Evolutionary conservation across 2,113 vertebrate genomes (phyloP), one percentile per base, ranked within the genome.

Genomic region (Lethenteron camtschaticum): DNA sequence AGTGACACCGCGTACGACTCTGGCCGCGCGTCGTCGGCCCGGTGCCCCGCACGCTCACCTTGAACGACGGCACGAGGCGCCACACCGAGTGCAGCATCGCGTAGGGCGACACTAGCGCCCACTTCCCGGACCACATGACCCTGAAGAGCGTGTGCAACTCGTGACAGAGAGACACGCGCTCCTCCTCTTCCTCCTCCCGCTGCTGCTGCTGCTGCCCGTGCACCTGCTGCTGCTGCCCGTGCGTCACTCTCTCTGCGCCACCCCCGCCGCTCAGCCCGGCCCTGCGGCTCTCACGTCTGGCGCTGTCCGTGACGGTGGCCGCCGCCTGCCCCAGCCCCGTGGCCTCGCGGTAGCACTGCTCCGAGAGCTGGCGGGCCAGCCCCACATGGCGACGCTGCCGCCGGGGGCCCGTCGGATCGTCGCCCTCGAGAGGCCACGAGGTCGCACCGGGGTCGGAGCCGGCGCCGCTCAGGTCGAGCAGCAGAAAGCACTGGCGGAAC

Each of bases 11-110:
- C 41, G 41, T 6, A 41, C 41, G 41, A 41, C 41, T 41, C 41
- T 3, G 41, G 41, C 41, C 5, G 41, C 41, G 41, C 41, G 41
- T 41, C 41, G 5, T 41, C 41, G 41, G 41, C 41, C 41, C 41
- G 41, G 41, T 41, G 41, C 41, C 41, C 41, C 41, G 41, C 41
- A 41, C 41, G 41, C 41, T 41, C 41, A 41, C 41, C 41, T 41
- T 41, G 75, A 99, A 99, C 0, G 94, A 88, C 0, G 94, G 94
- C 77, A 99, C 96, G 72, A 99, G 83, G 77, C 89, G 96, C 91
- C 92, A 96, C 74, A 99, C 94, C 0, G 94, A 99, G 79, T 99
- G 91, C 75, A 99, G 83, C 94, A 99, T 99, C 80, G 91, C 94
- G 7, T 96, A 96, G 2, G 94, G 94, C 1, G 94, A 99, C 57